Base-by-base conservation (phyloP, 2,113 vertebrate genomes). In the Melanotaenia duboulayi region DNA sequence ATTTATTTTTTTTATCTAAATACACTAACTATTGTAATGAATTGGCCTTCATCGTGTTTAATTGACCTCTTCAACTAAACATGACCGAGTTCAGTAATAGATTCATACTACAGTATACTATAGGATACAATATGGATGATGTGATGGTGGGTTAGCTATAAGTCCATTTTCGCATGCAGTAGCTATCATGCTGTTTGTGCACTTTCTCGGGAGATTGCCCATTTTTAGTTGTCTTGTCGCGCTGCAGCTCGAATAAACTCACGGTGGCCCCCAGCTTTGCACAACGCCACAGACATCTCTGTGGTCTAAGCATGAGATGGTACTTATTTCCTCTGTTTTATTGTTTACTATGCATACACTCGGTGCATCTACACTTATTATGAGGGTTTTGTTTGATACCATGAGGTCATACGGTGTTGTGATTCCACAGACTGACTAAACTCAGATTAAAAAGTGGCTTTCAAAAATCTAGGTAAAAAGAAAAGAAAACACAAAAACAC, bases 201-300 rank as follows among this genome's bases (percentile, higher is more conserved):
- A 70, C 61, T 50, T 32, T 42, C 62, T 58, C 68, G 4, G 60
- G 59, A 77, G 69, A 77, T 81, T 82, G 80, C 59, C 37, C 70
- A 66, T 51, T 71, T 62, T 60, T 59, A 61, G 51, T 39, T 75
- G 70, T 65, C 32, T 35, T 35, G 7, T 35, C 66, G 58, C 11
- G 14, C 63, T 72, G 73, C 64, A 54, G 70, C 76, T 76, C 70
- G 48, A 65, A 23, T 6, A 63, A 76, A 71, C 74, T 79, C 68
- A 65, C 28, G 5, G 72, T 42, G 13, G 7, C 16, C 6, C 52
- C 44, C 37, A 23, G 44, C 51, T 63, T 49, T 55, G 66, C 65
- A 55, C 61, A 37, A 19, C 28, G 4, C 46, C 28, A 46, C 66
- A 24, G 17, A 75, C 51, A 28, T 46, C 13, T n/a, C 10, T 51